Conservation (phyloP, 2,888 invertebrate genomes). For the Sisyra terminalis region DNA sequence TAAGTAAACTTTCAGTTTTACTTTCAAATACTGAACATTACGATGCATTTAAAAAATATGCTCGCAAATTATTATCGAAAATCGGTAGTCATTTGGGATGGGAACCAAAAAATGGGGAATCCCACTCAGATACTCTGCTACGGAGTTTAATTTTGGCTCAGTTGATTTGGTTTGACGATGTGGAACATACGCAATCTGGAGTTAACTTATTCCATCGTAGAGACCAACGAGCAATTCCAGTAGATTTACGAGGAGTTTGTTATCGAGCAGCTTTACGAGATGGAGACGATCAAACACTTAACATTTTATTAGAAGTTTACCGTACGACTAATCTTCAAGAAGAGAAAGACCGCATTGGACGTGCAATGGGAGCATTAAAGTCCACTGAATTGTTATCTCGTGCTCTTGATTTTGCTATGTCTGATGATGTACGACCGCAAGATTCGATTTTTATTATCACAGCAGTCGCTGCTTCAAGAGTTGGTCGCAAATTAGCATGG, state of each 20-base stretch:
- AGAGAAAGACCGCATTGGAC: constrained; percentile 80
- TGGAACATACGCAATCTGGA: constrained; percentile 30
- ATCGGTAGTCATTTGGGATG: constrained; percentile 66
- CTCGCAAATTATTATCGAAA: constrained; percentile 52
- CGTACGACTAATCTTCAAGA: constrained; percentile 77
- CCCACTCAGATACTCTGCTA: constrained; percentile 72
- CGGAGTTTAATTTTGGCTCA: constrained; percentile 70
- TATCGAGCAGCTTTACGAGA: constrained; percentile 69
- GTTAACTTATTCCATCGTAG: constrained; percentile 60
- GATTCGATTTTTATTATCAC: constrained; percentile 82
- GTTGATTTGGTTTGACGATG: constrained; percentile 67
- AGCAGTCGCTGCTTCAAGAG: constrained; percentile 63
- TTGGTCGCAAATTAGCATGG: constrained; percentile 81
- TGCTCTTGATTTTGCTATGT: constrained; percentile 67
- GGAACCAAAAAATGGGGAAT: constrained; percentile 67
- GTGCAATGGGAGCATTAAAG: constrained; percentile 65
- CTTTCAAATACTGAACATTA: constrained; percentile 66
- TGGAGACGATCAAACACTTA: constrained; percentile 53
- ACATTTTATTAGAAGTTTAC: constrained; percentile 65
- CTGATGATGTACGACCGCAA: constrained; percentile 80
- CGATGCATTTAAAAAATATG: constrained; percentile 56
- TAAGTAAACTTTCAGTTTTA: constrained; percentile 58
- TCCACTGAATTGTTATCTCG: constrained; percentile 52
- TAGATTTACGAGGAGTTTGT: constrained; percentile 76
- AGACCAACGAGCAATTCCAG: constrained; percentile 55